phyloP scores from a whole-genome alignment of 2,113 vertebrate species.

The Prietella phreatophila region DNA sequence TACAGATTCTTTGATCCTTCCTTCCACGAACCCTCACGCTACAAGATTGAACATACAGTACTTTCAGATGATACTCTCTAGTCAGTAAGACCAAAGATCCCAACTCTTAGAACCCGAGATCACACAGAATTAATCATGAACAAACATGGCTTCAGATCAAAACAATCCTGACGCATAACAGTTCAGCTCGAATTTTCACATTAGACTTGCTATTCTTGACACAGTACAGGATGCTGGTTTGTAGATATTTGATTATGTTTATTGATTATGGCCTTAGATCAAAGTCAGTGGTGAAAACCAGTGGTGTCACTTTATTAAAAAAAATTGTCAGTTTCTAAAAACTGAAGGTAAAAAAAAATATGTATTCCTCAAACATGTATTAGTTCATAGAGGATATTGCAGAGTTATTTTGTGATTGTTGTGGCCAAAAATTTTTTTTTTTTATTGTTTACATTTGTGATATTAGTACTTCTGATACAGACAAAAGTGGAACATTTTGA shows the following conservation, averaged over 20 bases:
- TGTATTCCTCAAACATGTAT: neutral
- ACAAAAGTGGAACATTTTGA: neutral
- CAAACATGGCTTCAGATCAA: neutral
- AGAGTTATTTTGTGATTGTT: too few species aligned
- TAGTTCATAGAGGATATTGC: too few species aligned
- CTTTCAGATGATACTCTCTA: neutral
- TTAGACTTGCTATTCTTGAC: neutral
- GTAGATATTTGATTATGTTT: neutral
- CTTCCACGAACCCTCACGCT: neutral
- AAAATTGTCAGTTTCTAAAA: neutral
- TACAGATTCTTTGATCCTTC: neutral
- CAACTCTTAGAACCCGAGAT: neutral
- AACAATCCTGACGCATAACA: neutral
- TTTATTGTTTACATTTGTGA: too few species aligned
- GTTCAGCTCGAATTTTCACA: neutral
- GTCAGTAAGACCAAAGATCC: neutral
- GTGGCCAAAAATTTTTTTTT: too few species aligned
- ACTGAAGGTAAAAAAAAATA: neutral
- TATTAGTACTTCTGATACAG: neutral
- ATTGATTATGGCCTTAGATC: neutral
- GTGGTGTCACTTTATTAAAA: neutral
- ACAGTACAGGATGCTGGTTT: neutral
- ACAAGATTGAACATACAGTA: neutral
- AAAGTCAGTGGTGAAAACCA: neutral
- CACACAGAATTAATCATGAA: constrained; percentile 3